These are phyloP conservation scores for Drosophila melanogaster DNA, from an alignment of 1,140 invertebrate genomes.

Conservation along the genomic window DNA sequence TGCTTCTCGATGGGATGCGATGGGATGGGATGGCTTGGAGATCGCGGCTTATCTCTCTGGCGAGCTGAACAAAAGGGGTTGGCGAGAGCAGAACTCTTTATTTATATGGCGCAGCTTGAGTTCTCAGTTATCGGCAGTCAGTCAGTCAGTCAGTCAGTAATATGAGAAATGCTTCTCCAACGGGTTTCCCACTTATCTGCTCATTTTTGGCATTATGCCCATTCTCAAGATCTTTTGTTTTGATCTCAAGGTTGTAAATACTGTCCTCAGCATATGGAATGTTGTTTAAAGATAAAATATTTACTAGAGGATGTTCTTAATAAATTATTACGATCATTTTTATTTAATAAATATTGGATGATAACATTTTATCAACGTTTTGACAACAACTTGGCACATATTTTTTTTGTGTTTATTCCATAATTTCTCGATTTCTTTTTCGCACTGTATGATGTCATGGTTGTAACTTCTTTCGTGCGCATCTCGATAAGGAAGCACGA, in stretches of 20 bases:
- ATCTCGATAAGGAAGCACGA: slow-evolving; percentile 18
- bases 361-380: background rate
- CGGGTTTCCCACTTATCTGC: slow-evolving; percentile 36
- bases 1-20: slow-evolving; percentile 26
- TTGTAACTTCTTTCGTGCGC: slow-evolving; percentile 10
- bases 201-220: slow-evolving; percentile 30
- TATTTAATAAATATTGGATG: too few relatives aligned
- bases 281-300: too few relatives aligned
- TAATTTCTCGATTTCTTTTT: slow-evolving; percentile 19
- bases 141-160: slow-evolving; percentile 48
- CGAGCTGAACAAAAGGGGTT: slow-evolving; percentile 24
- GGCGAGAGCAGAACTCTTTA: slow-evolving; percentile 55
- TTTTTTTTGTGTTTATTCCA: background rate
- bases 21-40: slow-evolving; percentile 17
- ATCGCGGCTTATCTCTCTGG: slow-evolving; percentile 52
- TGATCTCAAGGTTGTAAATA: slow-evolving; percentile 25
- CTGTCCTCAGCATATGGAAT: background rate
- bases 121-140: slow-evolving; percentile 66
- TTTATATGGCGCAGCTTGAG: slow-evolving; percentile 56
- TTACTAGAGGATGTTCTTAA: too few relatives aligned
- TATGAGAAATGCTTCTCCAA: slow-evolving; percentile 60
- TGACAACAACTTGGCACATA: background rate
- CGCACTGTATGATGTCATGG: slow-evolving; percentile 12
- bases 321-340: too few relatives aligned
- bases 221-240: slow-evolving; percentile 27